Evolutionary conservation across 2,113 vertebrate species (phyloP).

Genomic region (Oreochromis niloticus): DNA sequence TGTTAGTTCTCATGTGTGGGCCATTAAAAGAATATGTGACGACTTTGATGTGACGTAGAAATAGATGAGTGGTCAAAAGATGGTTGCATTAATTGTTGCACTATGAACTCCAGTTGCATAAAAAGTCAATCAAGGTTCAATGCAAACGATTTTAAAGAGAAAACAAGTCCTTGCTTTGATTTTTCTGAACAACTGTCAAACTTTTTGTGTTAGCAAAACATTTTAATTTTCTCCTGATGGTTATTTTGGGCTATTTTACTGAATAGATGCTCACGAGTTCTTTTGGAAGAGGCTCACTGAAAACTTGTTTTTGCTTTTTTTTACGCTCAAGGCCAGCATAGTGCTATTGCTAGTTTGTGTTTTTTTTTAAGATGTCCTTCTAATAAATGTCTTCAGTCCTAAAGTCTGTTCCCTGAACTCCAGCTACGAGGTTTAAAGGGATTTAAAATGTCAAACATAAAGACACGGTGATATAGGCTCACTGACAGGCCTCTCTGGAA

Average conservation of each 20-base stretch:
- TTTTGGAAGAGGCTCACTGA: neutral
- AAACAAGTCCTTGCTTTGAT: neutral
- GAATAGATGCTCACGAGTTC: conserved; percentile 7
- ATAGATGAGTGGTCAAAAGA: neutral
- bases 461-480: neutral
- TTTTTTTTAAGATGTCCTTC: conserved; percentile 6
- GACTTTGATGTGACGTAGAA: neutral
- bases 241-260: neutral
- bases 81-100: conserved; percentile 23
- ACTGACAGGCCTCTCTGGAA: neutral
- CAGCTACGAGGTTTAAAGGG: neutral
- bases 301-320: neutral
- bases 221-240: neutral
- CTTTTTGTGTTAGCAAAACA: conserved; percentile 4
- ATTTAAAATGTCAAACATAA: conserved; percentile 19
- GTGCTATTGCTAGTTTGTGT: conserved; percentile 18
- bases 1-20: neutral
- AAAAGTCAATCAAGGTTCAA: neutral
- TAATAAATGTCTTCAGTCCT: conserved; percentile 48
- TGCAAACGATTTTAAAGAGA: neutral
- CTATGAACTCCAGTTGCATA: conserved; percentile 28
- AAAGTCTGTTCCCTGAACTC: conserved; percentile 10
- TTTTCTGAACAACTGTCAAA: conserved; percentile 5
- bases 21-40: neutral
- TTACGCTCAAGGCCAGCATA: neutral